Base-by-base conservation (phyloP, 2,113 vertebrate genomes). In the Toxotes jaculatrix region DNA sequence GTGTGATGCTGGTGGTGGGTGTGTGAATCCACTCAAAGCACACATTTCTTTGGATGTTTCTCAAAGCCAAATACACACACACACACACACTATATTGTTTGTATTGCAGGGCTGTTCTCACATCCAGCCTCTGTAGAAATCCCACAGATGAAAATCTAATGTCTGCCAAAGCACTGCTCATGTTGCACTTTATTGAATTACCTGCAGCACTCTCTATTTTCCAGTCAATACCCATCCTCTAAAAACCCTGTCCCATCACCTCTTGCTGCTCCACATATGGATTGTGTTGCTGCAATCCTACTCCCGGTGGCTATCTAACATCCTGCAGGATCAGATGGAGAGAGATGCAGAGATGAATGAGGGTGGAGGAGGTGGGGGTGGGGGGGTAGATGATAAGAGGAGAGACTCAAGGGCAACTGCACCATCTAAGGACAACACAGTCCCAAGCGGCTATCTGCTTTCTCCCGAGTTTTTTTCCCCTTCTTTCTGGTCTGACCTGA, bases 181-280 rank as follows among this genome's bases (percentile, higher is more conserved):
- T 85, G 92, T 92, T 91, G 77, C 88, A 87, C 82, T 87, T 88
- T 86, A 91, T 90, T 80, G 84, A 89, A 90, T 93, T 92, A 91
- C 90, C 80, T 87, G 86, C 84, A 87, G 87, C 84, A 86, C 89
- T 88, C 79, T 88, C 65, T 84, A 80, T 88, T 88, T 85, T 76
- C 87, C 83, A 87, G 85, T 92, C 92, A 85, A 92, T 93, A 92
- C 42, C 82, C 84, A 77, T 82, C 87, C 84, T 80, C 81, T 82
- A 74, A 84, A 85, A 87, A 74, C 79, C 85, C 81, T 70, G 62
- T 83, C 69, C 85, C 82, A 82, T 88, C 87, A 87, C 85, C 83
- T 89, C 85, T 84, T 36, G 1, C 73, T 67, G 81, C 84, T 88
- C 74, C 83, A 84, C 87, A 78, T 86, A 89, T 86, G 87, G 87